Evolutionary conservation across 1,140 invertebrate species (phyloP), one percentile per base, ranked within the genome.

Genomic region (Sminthurinus signatus): DNA sequence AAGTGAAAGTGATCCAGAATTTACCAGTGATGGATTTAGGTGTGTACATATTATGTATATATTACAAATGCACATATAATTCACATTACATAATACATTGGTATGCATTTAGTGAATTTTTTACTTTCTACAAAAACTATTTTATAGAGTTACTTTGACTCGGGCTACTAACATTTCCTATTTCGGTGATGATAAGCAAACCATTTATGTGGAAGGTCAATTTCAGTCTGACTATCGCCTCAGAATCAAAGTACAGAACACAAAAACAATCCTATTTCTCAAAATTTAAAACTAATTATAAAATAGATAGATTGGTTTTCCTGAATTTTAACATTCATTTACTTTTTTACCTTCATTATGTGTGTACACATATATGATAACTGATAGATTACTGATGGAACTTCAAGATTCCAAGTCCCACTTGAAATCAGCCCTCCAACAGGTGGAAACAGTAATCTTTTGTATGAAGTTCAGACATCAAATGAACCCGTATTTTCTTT

Each of bases 201-300:
- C 23, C 25, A 29, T 69, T 10, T 58, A 44, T 23, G 5, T 69
- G 2, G 64, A 62, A 19, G 64, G 55, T 8, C 43, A 56, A 12
- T 71, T 61, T 32, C 42, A 71, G 32, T 68, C 66, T 4, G 50
- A 71, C 54, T 63, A 66, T 50, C 52, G 70, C 19, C 70, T 71
- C 28, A 55, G 64, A 8, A 65, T 71, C 28, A 68, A 65, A 39
- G 63, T 71, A 21, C 19, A 36, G 42, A 54, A 8, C 27, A 12
- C 23, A 15, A 36, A 32, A 27, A 56, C 21, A 39, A 28, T 8
- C 5, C 23, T 10, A 48, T 48, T 48, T 5, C n/a, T 48, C 44
- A 25, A 21, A 21, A 10, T n/a, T 4, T n/a, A 48, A 48, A 10
- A 10, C 8, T 21, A 19, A 48, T n/a, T 48, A n/a, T 48, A 10